Conservation (phyloP, 2,888 invertebrate genomes). For the Rotaria sp. region DNA sequence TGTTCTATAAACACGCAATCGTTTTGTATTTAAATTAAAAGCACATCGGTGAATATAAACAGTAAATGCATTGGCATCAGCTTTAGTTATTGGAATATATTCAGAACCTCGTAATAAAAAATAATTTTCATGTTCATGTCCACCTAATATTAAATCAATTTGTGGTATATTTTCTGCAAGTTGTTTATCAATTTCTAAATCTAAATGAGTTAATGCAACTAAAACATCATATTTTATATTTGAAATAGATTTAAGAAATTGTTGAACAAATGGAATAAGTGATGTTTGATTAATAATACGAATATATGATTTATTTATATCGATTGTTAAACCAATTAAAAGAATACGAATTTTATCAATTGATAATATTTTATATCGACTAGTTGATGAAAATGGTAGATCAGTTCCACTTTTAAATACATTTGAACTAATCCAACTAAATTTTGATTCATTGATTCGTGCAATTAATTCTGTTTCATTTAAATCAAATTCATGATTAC, state of each 20-base stretch:
- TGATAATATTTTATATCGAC: not conserved
- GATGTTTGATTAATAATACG: not conserved
- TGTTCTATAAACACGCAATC: not conserved
- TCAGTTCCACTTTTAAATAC: not conserved
- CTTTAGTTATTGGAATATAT: conserved; percentile 5
- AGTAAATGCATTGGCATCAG: conserved; percentile 6
- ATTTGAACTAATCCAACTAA: conserved; percentile 20
- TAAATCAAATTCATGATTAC: conserved; percentile 29
- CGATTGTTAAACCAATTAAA: not conserved
- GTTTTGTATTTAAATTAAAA: not conserved
- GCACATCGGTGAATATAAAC: conserved; percentile 26
- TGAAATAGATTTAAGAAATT: not conserved
- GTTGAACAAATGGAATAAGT: not conserved
- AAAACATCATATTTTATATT: conserved; percentile 6
- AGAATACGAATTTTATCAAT: not conserved
- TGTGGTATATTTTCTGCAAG: not conserved
- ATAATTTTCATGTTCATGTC: conserved; percentile 30
- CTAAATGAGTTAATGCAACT: conserved; percentile 18
- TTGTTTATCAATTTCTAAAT: not conserved
- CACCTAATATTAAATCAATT: not conserved
- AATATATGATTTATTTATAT: not conserved
- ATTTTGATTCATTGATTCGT: not conserved
- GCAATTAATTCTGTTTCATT: not conserved
- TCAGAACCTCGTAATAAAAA: not conserved
- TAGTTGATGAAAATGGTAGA: not conserved